A percentile compares a stretch with the other conserved stretches of the same genome.
Evolutionary conservation across 2,888 invertebrate species (phyloP).

Genomic region (Calliscelio sp.): DNA sequence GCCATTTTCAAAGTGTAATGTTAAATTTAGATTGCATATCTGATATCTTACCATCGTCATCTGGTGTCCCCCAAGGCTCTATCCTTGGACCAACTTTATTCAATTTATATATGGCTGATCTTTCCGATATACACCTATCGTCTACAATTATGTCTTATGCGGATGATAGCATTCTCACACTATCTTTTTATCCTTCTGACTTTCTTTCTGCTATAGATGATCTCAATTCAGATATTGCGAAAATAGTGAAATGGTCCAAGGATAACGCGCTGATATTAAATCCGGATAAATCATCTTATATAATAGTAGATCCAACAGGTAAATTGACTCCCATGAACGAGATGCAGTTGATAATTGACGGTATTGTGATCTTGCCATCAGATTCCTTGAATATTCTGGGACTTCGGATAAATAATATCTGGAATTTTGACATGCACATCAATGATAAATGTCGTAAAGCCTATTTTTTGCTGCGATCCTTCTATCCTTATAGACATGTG

Average conservation of each 20-base stretch:
- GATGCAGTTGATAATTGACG: not conserved
- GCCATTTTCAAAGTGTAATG: not conserved
- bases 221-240: not conserved
- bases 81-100: conserved; percentile 6
- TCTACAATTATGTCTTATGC: not conserved
- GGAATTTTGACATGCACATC: not conserved
- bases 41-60: not conserved
- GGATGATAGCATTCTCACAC: not conserved
- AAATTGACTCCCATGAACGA: not conserved
- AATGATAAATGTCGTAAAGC: not conserved
- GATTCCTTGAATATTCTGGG: not conserved
- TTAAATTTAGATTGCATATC: not conserved
- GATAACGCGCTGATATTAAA: not conserved
- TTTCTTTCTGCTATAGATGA: not conserved
- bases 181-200: not conserved
- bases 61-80: conserved; percentile 1
- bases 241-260: not conserved
- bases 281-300: not conserved
- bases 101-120: not conserved
- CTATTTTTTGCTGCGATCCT: not conserved
- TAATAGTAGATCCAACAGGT: not conserved
- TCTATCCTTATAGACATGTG: not conserved
- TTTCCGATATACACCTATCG: not conserved
- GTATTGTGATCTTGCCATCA: not conserved
- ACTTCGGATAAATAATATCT: not conserved